Evolutionary conservation across 2,888 invertebrate genomes (phyloP).

Genomic region (Hololepta plana): DNA sequence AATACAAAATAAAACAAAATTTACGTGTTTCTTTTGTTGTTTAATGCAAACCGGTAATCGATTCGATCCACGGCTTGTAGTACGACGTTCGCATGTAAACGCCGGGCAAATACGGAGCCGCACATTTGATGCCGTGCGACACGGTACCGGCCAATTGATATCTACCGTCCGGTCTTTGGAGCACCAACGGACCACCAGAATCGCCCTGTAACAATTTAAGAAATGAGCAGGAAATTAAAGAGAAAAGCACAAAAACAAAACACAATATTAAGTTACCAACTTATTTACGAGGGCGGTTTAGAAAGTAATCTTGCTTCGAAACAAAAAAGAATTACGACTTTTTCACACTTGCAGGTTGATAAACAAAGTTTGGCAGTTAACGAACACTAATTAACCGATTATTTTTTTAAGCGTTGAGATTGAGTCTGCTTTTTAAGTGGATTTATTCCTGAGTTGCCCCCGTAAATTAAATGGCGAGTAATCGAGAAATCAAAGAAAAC

Average conservation of each 20-base stretch:
- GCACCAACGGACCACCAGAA: slow-evolving; percentile 77
- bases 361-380: no score
- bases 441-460: no score
- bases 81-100: slow-evolving; percentile 87
- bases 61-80: slow-evolving; percentile 81
- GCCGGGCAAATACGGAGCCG: slow-evolving; percentile 78
- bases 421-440: no score
- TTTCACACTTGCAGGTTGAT: no score
- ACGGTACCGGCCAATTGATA: slow-evolving; percentile 85
- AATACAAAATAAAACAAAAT: no score
- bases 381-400: no score
- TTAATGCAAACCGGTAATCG: slow-evolving; percentile 61
- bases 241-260: slow-evolving; percentile 1
- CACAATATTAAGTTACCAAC: not conserved
- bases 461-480: no score
- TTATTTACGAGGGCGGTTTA: no score
- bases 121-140: slow-evolving; percentile 89
- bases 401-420: no score
- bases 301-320: no score
- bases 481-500: no score
- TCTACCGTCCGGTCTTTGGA: slow-evolving; percentile 65
- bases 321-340: no score
- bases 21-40: slow-evolving; percentile 3
- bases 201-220: slow-evolving; percentile 49
- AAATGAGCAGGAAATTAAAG: slow-evolving; percentile 1